phyloP scores from a whole-genome alignment of 1,140 invertebrate species.

The Meloidogyne hapla region DNA sequence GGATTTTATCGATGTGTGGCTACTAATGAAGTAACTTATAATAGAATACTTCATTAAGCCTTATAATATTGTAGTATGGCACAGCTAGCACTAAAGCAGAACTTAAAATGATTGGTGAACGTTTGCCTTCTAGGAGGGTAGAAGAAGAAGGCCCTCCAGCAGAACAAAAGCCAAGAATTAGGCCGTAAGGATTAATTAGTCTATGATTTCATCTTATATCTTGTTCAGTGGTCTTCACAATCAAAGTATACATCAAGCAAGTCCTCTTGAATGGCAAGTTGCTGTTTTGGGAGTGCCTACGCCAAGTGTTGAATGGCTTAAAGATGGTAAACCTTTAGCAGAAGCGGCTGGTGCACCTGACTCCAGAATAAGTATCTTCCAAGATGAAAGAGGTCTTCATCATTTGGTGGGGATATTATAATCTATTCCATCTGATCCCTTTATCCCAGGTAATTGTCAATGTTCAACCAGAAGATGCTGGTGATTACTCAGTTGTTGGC shows the following conservation, averaged over 20 bases:
- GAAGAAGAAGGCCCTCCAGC: conserved; percentile 46
- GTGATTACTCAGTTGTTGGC: conserved; percentile 58
- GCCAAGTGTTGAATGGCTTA: conserved; percentile 62
- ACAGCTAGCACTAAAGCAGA: conserved; percentile 63
- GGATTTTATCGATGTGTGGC: conserved; percentile 62
- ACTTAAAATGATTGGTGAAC: conserved; percentile 53
- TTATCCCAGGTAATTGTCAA: conserved; percentile 39
- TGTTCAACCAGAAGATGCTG: conserved; percentile 58
- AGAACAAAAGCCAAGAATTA: conserved; percentile 60
- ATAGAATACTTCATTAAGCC: not conserved
- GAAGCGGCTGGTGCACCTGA: conserved; percentile 52
- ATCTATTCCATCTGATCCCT: not conserved
- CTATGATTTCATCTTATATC: not conserved
- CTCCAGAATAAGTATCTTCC: conserved; percentile 59
- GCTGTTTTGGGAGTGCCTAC: conserved; percentile 57
- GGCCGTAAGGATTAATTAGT: conserved; percentile 31
- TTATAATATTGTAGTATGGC: conserved; percentile 40
- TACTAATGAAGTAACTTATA: conserved; percentile 48
- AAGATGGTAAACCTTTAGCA: conserved; percentile 57
- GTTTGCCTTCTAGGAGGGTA: conserved; percentile 11
- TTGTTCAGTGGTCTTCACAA: conserved; percentile 55
- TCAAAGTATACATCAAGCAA: conserved; percentile 58
- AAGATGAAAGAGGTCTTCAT: conserved; percentile 61
- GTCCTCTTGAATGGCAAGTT: conserved; percentile 46
- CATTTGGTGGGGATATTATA: conserved; percentile 48